Conservation (phyloP, 2,888 invertebrate species). For the Apodemia mormo region DNA sequence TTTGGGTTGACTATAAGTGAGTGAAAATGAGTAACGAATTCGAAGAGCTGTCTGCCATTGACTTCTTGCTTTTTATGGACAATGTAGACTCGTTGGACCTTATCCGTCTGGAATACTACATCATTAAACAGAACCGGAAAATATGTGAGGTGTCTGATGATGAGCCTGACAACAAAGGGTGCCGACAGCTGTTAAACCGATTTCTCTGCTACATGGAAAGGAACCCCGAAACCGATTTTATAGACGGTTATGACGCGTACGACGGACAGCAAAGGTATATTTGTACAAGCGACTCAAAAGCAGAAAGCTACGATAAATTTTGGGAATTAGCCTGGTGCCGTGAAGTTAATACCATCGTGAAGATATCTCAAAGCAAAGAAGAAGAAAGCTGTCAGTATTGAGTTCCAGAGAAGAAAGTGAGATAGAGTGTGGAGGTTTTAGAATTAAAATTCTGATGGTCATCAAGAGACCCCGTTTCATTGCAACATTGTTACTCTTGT, state of each 20-base stretch:
- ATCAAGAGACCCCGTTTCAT: conserved; percentile 5
- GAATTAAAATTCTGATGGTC: conserved; percentile 5
- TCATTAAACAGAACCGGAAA: conserved; percentile 5
- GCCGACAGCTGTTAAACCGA: neutral
- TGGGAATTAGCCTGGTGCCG: conserved; percentile 7
- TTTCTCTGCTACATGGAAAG: neutral
- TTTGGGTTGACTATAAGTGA: neutral
- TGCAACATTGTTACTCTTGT: conserved; percentile 3
- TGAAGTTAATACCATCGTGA: conserved; percentile 13
- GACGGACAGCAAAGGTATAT: neutral
- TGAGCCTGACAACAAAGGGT: neutral
- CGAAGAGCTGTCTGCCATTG: conserved; percentile 3
- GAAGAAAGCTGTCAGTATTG: neutral
- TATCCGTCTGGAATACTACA: neutral
- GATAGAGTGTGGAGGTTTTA: neutral
- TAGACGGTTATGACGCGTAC: too few relatives aligned
- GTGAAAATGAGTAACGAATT: conserved; percentile 9
- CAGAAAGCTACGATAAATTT: conserved; percentile 10
- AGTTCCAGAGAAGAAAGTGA: neutral
- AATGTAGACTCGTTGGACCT: conserved; percentile 12
- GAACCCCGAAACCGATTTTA: too few relatives aligned
- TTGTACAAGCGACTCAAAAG: conserved; percentile 10
- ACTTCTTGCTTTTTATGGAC: conserved; percentile 8
- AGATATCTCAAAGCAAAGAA: neutral
- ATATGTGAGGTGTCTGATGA: conserved; percentile 3